Percentiles rank a stretch among this genome's conserved stretches.
Evolutionary conservation across 2,113 vertebrate genomes (phyloP).

Genomic region (Sialia sialis): DNA sequence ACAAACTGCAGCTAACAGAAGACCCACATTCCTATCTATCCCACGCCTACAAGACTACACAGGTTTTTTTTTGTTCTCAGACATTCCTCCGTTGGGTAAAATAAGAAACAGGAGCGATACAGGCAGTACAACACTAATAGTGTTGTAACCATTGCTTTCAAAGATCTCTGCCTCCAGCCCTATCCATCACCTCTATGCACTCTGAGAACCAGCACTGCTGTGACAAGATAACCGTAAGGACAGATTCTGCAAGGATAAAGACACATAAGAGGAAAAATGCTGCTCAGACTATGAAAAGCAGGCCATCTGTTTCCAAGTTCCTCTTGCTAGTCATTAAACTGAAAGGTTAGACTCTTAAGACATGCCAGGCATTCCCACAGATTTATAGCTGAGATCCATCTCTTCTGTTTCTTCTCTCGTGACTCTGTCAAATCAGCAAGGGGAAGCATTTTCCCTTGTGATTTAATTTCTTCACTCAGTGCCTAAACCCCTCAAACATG

Average conservation of each 20-base stretch:
- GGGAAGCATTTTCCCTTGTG: neutral
- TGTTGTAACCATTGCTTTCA: neutral
- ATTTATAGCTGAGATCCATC: neutral
- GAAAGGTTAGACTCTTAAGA: neutral
- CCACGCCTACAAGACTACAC: neutral
- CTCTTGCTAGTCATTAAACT: neutral
- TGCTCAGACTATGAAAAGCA: neutral
- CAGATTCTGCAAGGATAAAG: neutral
- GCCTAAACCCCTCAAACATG: neutral
- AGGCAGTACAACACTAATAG: neutral
- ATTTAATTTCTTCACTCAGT: neutral
- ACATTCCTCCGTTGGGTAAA: neutral
- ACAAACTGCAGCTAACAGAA: neutral
- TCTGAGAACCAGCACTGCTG: neutral
- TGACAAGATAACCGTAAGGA: neutral
- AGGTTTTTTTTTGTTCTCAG: neutral
- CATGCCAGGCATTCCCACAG: neutral
- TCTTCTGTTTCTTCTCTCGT: neutral
- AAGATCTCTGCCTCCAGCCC: neutral
- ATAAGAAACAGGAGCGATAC: neutral
- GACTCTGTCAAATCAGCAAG: neutral
- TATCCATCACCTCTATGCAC: neutral
- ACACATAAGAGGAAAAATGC: neutral
- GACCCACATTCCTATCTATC: neutral
- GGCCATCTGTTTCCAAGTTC: constrained; percentile 10